Conservation (phyloP, 2,113 vertebrate species). For the Mirounga angustirostris region DNA sequence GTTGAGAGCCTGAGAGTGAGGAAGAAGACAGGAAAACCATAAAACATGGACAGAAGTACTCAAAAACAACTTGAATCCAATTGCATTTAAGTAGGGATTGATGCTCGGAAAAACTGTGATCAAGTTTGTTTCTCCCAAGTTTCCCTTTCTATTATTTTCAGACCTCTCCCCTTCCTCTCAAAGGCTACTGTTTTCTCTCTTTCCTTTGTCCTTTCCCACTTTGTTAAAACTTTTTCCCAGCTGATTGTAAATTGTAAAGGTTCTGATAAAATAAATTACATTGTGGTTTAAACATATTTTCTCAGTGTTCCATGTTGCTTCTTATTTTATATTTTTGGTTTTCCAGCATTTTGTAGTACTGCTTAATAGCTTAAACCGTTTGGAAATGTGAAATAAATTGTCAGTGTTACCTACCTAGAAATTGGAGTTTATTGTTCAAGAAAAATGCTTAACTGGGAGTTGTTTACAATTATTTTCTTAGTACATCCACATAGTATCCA, state of each 20-base stretch:
- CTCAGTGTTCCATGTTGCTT: conserved; percentile 19
- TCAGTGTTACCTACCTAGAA: conserved; percentile 45
- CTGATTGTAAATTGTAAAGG: conserved; percentile 10
- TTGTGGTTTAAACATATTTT: conserved; percentile 32
- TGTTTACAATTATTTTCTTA: conserved; percentile 20
- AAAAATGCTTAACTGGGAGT: conserved; percentile 37
- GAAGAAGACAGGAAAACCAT: conserved; percentile 12
- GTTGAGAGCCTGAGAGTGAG: not conserved
- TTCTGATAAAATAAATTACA: conserved; percentile 40
- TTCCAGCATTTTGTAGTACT: not conserved
- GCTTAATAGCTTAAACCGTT: not conserved
- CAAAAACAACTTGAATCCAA: not conserved
- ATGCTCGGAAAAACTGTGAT: not conserved
- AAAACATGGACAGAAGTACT: not conserved
- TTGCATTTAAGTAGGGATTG: conserved; percentile 23
- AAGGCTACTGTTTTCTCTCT: not conserved
- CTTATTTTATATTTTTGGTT: not conserved
- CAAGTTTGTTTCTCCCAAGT: not conserved
- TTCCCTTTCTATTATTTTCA: conserved; percentile 39
- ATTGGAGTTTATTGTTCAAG: conserved; percentile 19
- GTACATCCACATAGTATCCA: not conserved
- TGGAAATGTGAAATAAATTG: conserved; percentile 31
- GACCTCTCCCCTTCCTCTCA: not conserved
- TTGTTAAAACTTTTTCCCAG: conserved; percentile 16
- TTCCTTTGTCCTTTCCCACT: not conserved